Percentiles rank a stretch among this genome's conserved stretches.
Evolutionary conservation across 2,888 invertebrate species (phyloP).

Genomic region (Hypomecis atomaria): DNA sequence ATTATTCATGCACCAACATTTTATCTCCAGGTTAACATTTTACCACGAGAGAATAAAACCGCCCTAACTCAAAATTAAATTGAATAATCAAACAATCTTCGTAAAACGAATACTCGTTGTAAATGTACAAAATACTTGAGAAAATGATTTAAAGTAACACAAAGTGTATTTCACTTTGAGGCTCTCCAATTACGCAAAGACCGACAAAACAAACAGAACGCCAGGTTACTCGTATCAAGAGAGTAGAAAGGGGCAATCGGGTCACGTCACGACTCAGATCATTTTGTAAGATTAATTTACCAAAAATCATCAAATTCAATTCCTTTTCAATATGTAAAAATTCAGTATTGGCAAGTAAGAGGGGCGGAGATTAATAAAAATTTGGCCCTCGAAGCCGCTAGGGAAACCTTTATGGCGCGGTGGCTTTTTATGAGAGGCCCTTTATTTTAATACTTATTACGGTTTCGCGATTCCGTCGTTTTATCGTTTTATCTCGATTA

Average conservation of each 20-base stretch:
- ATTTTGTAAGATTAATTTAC: constrained; percentile 45
- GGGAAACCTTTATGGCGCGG: constrained; percentile 77
- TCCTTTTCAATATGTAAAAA: constrained; percentile 70
- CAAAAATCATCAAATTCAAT: constrained; percentile 64
- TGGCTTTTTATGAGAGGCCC: constrained; percentile 75
- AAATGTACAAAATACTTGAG: background rate
- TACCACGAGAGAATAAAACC: constrained; percentile 22
- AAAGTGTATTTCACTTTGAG: constrained; percentile 24
- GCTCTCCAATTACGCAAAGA: constrained; percentile 35
- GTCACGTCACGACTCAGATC: constrained; percentile 38
- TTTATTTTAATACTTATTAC: constrained; percentile 79
- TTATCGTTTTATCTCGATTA: constrained; percentile 68
- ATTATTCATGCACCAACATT: constrained; percentile 38
- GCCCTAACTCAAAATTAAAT: constrained; percentile 21
- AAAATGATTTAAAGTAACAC: constrained; percentile 12
- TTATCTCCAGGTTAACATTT: constrained; percentile 29
- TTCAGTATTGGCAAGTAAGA: constrained; percentile 61
- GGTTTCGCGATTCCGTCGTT: constrained; percentile 72
- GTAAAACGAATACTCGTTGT: constrained; percentile 2
- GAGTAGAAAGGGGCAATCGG: constrained; percentile 33
- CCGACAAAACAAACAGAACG: constrained; percentile 38
- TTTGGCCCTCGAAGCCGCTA: constrained; percentile 68
- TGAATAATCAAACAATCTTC: constrained; percentile 16
- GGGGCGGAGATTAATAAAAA: constrained; percentile 78
- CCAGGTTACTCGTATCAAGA: constrained; percentile 39